phyloP scores from a whole-genome alignment of 2,113 vertebrate species.

The Pachyramphus minor region DNA sequence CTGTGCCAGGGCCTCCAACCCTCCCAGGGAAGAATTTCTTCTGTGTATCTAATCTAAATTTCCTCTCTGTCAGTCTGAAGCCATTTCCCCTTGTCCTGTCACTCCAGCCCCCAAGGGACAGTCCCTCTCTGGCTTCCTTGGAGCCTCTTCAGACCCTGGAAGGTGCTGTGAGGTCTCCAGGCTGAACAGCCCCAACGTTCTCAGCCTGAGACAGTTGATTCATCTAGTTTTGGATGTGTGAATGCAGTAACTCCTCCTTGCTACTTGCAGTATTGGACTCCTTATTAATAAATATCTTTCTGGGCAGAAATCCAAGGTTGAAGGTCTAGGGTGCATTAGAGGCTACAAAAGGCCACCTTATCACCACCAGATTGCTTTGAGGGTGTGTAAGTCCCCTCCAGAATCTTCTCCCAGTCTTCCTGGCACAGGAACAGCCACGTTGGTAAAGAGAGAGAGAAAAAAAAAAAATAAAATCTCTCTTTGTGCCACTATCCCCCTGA shows the following conservation, averaged over 20 bases:
- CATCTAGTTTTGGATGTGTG: not conserved
- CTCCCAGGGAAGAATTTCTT: accelerated
- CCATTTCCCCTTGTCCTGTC: not conserved
- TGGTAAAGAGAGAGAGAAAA: not conserved
- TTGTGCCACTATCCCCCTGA: not conserved
- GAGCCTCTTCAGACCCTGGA: not conserved
- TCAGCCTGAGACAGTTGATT: not conserved
- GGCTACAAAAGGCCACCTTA: not conserved
- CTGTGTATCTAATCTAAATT: too few relatives aligned
- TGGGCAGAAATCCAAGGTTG: not conserved
- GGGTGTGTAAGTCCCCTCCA: not conserved
- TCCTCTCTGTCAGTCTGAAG: not conserved
- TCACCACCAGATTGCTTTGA: not conserved
- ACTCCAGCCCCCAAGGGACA: too few relatives aligned
- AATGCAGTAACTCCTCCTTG: not conserved
- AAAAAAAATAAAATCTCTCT: not conserved
- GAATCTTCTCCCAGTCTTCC: not conserved
- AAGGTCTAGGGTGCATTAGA: not conserved
- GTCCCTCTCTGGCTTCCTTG: not conserved
- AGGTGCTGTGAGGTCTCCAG: not conserved
- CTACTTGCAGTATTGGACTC: not conserved
- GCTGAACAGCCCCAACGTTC: not conserved
- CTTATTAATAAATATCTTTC: not conserved
- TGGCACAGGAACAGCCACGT: not conserved
- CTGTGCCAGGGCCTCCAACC: accelerated